phyloP scores from a whole-genome alignment of 2,113 vertebrate species.

The Xenopus tropicalis region UCB_Xtro_10.0 CM004450.2:115304501-115305000 shows the following conservation, averaged over 20 bases:
- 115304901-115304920: too few species aligned
- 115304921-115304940: too few species aligned
- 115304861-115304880: too few species aligned
- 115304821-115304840: not conserved
- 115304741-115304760: not conserved
- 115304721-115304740: not conserved
- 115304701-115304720: not conserved
- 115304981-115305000: too few species aligned
- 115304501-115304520: not conserved
- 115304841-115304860: too few species aligned
- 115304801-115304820: not conserved
- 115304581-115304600: slow-evolving; percentile 9
- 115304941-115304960: too few species aligned
- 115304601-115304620: not conserved
- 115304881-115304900: too few species aligned
- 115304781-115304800: not conserved
- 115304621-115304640: not conserved
- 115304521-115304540: not conserved
- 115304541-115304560: slow-evolving; percentile 19
- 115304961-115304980: too few species aligned
- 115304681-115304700: not conserved
- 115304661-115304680: not conserved
- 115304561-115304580: not conserved
- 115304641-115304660: slow-evolving; percentile 2
- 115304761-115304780: not conserved